These are phyloP conservation scores for Amblyraja radiata DNA, from an alignment of 2,797 vertebrate genomes.

Conservation along the genomic window DNA sequence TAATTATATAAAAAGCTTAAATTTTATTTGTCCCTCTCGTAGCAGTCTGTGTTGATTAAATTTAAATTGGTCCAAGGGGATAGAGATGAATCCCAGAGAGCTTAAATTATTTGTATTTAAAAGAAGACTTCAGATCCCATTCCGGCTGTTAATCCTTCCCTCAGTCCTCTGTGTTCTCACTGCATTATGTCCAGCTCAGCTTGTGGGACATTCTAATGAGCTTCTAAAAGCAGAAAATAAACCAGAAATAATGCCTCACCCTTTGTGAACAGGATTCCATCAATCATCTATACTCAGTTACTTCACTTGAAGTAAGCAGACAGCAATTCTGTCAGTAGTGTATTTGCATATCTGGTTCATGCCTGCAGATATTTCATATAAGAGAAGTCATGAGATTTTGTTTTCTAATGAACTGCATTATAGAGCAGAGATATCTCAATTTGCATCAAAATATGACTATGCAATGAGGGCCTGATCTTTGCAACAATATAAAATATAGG, in stretches of 20 bases:
- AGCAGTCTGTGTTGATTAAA: neutral
- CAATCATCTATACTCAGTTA: neutral
- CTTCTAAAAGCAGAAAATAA: neutral
- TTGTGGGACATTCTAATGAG: neutral
- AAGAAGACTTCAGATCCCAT: neutral
- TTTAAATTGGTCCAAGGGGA: conserved; percentile 12
- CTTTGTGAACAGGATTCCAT: neutral
- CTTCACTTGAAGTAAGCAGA: neutral
- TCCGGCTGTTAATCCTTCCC: neutral
- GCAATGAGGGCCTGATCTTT: neutral
- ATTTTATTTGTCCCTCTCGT: neutral
- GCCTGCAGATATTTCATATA: neutral
- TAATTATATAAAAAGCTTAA: neutral
- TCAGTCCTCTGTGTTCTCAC: neutral
- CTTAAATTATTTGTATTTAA: neutral
- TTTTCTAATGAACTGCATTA: neutral
- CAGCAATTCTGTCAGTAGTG: neutral
- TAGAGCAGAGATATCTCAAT: neutral
- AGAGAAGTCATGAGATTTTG: neutral
- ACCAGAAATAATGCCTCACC: neutral
- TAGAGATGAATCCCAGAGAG: neutral
- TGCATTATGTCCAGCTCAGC: neutral
- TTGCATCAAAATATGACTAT: neutral
- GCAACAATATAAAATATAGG: neutral
- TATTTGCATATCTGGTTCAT: neutral